A percentile compares a stretch with the other conserved stretches of the same genome.
Conservation (phyloP, 2,888 invertebrate genomes). For the Aplocera efformata region DNA sequence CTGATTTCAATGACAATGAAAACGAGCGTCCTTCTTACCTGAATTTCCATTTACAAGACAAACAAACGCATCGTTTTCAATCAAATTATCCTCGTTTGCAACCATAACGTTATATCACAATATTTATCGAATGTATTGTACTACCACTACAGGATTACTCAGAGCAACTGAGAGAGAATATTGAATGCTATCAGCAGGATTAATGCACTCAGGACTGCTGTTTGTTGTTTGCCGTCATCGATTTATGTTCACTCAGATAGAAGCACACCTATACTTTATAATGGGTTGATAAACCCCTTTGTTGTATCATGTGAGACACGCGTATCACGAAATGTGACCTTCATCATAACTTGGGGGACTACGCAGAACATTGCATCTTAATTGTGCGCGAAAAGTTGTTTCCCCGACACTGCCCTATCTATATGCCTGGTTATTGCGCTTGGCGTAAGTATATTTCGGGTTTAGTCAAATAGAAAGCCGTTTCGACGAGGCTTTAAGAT, state of each 20-base stretch:
- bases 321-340: too few relatives aligned
- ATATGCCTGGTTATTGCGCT: too few relatives aligned
- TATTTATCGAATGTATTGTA: constrained; percentile 3
- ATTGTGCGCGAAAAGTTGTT: too few relatives aligned
- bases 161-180: constrained; percentile 23
- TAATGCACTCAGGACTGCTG: constrained; percentile 26
- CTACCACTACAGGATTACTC: constrained; percentile 15
- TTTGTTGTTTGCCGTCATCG: constrained; percentile 21
- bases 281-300: constrained; percentile 9
- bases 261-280: constrained; percentile 4
- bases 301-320: background rate
- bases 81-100: background rate
- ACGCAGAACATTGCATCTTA: too few relatives aligned
- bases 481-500: too few relatives aligned
- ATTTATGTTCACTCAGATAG: constrained; percentile 15
- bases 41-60: constrained; percentile 6
- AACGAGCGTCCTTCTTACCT: constrained; percentile 4
- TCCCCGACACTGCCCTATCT: too few relatives aligned
- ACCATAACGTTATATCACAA: constrained; percentile 4
- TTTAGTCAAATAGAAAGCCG: too few relatives aligned
- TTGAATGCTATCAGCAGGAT: constrained; percentile 20
- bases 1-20: too few relatives aligned
- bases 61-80: constrained; percentile 2
- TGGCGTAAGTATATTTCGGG: too few relatives aligned
- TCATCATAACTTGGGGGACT: too few relatives aligned